Conservation (phyloP, 2,797 vertebrate species). For the Coreius guichenoti region DNA sequence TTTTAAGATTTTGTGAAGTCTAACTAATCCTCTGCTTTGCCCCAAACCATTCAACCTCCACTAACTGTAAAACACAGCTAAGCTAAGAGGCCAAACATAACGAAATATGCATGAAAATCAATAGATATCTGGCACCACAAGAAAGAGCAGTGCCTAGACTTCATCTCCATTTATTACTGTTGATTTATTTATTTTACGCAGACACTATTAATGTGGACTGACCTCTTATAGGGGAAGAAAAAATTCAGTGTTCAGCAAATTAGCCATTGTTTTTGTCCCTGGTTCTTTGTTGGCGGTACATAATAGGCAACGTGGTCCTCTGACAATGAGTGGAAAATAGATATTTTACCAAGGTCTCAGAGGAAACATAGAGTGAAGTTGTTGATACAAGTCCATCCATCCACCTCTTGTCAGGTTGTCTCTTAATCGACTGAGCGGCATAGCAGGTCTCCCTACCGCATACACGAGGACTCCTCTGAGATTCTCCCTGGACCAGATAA, state of each 20-base stretch:
- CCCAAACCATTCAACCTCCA: slow-evolving; percentile 49
- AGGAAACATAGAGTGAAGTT: slow-evolving; percentile 59
- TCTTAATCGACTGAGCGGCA: slow-evolving; percentile 41
- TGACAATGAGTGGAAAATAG: slow-evolving; percentile 65
- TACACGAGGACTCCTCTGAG: slow-evolving; percentile 19
- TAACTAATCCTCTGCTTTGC: neutral
- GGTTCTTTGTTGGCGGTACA: slow-evolving; percentile 58
- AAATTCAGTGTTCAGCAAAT: slow-evolving; percentile 76
- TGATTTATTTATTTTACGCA: slow-evolving; percentile 63
- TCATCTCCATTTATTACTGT: slow-evolving; percentile 76
- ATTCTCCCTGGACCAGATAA: slow-evolving; percentile 2
- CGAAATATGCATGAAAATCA: slow-evolving; percentile 80
- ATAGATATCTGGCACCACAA: slow-evolving; percentile 73
- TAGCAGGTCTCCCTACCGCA: slow-evolving; percentile 23
- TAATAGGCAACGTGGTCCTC: slow-evolving; percentile 61
- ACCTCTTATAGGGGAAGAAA: slow-evolving; percentile 49
- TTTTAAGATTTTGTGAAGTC: neutral
- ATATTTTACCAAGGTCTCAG: slow-evolving; percentile 68
- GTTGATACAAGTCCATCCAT: slow-evolving; percentile 63
- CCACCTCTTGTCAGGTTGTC: slow-evolving; percentile 61
- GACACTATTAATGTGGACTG: slow-evolving; percentile 47
- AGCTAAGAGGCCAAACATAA: slow-evolving; percentile 61
- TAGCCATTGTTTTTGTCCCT: slow-evolving; percentile 67
- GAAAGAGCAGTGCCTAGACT: slow-evolving; percentile 67
- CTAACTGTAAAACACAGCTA: slow-evolving; percentile 70